Percentiles rank a stretch among this genome's conserved stretches.
Conservation (phyloP, 1,140 invertebrate species). For the Acyrthosiphon pisum region DNA sequence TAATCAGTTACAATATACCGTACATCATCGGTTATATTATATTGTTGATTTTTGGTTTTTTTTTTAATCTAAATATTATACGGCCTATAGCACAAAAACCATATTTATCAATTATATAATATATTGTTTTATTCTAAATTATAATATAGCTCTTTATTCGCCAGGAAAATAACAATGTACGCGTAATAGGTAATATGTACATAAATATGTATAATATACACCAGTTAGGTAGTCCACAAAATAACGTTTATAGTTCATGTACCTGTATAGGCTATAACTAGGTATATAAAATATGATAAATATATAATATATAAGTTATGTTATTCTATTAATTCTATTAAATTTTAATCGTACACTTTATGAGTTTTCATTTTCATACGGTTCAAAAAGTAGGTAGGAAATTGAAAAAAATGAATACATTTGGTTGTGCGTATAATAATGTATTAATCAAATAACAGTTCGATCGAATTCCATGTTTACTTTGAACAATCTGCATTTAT, state of each 20-base stretch:
- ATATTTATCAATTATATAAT: neutral
- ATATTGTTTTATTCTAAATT: neutral
- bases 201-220: neutral
- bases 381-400: neutral
- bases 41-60: constrained; percentile 9
- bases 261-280: too few relatives aligned
- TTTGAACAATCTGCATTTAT: neutral
- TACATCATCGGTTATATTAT: neutral
- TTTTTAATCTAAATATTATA: constrained; percentile 2
- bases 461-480: constrained; percentile 31
- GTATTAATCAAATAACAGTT: constrained; percentile 30
- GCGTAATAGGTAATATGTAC: too few relatives aligned
- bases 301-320: too few relatives aligned
- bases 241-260: too few relatives aligned
- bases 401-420: constrained; percentile 3
- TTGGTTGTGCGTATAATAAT: neutral
- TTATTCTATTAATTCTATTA: neutral
- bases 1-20: neutral
- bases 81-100: neutral
- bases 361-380: neutral
- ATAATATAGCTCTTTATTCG: neutral
- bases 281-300: too few relatives aligned
- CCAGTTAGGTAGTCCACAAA: too few relatives aligned
- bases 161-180: neutral
- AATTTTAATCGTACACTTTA: neutral